A percentile compares a stretch with the other conserved stretches of the same genome.
Evolutionary conservation across 1,140 invertebrate species (phyloP).

Genomic region (Sarcophaga peregrina): DNA sequence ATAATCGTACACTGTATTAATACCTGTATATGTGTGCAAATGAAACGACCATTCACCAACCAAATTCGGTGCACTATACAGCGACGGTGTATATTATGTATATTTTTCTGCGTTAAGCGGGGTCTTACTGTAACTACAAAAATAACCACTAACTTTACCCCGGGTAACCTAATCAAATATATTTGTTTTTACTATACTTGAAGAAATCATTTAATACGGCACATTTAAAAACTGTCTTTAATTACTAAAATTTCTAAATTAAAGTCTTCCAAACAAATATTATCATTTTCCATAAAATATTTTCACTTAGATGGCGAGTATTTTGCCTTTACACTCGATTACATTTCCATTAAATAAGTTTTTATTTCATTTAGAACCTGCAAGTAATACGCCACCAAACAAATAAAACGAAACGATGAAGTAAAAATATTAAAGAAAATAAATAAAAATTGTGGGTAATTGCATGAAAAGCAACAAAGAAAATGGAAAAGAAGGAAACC

Average conservation of each 20-base stretch:
- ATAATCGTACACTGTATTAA: too few species aligned
- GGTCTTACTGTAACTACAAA: too few species aligned
- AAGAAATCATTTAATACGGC: too few species aligned
- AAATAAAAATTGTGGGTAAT: constrained; percentile 44
- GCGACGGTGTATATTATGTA: too few species aligned
- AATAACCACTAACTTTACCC: too few species aligned
- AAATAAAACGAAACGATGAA: neutral
- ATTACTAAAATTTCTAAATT: neutral
- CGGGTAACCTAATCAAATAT: too few species aligned
- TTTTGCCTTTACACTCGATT: constrained; percentile 61
- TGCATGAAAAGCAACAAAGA: neutral
- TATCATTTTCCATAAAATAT: neutral
- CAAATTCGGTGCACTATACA: too few species aligned
- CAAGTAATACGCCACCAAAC: constrained; percentile 55
- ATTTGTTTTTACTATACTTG: too few species aligned
- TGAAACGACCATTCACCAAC: too few species aligned
- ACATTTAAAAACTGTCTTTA: neutral
- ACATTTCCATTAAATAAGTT: constrained; percentile 59
- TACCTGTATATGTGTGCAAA: too few species aligned
- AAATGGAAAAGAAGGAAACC: neutral
- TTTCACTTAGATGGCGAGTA: constrained; percentile 38
- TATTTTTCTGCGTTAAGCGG: too few species aligned
- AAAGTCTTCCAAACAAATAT: too few species aligned
- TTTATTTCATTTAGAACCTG: constrained; percentile 50
- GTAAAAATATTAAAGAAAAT: constrained; percentile 28